Percentiles rank a stretch among this genome's conserved stretches.
Conservation (phyloP, 1,140 invertebrate genomes). For the Paralvinella palmiformis region DNA sequence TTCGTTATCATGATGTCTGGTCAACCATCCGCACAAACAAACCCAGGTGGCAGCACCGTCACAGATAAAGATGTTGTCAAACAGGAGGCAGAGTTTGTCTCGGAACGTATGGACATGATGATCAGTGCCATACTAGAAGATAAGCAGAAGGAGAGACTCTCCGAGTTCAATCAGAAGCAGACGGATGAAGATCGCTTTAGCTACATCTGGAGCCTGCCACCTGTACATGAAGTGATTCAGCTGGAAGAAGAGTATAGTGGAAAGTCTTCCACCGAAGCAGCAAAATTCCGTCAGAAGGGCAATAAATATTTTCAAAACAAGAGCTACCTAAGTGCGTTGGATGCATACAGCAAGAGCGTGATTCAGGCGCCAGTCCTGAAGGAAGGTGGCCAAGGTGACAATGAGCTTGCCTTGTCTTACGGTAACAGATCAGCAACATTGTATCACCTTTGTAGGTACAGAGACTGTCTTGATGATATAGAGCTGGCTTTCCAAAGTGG, state of each 20-base stretch:
- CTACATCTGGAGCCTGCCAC: not conserved
- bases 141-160: too few relatives aligned
- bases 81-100: too few relatives aligned
- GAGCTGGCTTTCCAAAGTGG: slow-evolving; percentile 60
- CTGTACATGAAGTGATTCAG: slow-evolving; percentile 4
- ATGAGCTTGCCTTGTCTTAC: slow-evolving; percentile 66
- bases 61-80: too few relatives aligned
- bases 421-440: slow-evolving; percentile 83
- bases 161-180: not conserved
- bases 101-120: too few relatives aligned
- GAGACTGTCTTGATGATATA: slow-evolving; percentile 59
- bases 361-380: slow-evolving; percentile 34
- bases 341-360: slow-evolving; percentile 64
- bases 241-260: slow-evolving; percentile 17
- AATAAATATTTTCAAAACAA: slow-evolving; percentile 72
- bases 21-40: too few relatives aligned
- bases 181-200: not conserved
- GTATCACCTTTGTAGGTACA: slow-evolving; percentile 68
- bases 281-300: slow-evolving; percentile 63
- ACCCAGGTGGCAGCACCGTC: too few relatives aligned
- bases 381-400: not conserved
- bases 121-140: too few relatives aligned
- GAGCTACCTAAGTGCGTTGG: slow-evolving; percentile 66
- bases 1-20: too few relatives aligned
- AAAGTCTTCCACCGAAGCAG: slow-evolving; percentile 33